Percentiles rank a stretch among this genome's conserved stretches.
These are phyloP conservation scores for Spialia ferax DNA, from an alignment of 2,888 invertebrate species.

Conservation along the genomic window DNA sequence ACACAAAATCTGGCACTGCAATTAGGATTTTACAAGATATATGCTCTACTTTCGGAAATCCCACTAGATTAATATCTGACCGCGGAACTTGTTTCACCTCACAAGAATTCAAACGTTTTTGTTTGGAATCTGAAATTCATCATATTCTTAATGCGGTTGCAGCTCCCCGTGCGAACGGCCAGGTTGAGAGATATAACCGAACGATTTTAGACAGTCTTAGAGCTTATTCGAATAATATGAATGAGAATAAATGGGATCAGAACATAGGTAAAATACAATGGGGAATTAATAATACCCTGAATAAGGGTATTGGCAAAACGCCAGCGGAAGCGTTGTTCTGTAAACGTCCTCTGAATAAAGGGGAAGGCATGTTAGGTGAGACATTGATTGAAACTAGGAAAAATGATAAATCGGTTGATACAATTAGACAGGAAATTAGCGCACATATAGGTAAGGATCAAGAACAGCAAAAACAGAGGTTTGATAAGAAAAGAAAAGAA, in stretches of 20 bases:
- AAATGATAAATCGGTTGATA: neutral
- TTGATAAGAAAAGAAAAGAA: conserved; percentile 4
- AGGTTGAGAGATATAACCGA: conserved; percentile 46
- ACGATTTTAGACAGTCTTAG: conserved; percentile 35
- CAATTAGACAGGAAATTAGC: conserved; percentile 24
- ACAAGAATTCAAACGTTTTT: conserved; percentile 22
- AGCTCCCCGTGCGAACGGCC: conserved; percentile 48
- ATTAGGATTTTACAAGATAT: conserved; percentile 41
- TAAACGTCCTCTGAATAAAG: conserved; percentile 24
- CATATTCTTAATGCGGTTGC: conserved; percentile 47
- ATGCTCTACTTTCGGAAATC: conserved; percentile 43
- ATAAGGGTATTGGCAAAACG: conserved; percentile 41
- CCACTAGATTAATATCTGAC: conserved; percentile 39
- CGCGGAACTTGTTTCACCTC: conserved; percentile 38
- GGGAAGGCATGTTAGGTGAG: conserved; percentile 37
- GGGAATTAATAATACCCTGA: conserved; percentile 43
- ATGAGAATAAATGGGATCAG: conserved; percentile 40
- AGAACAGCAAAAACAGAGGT: neutral
- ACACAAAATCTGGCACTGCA: conserved; percentile 42
- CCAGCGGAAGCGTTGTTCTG: conserved; percentile 44
- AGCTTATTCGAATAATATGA: conserved; percentile 12
- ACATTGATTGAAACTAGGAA: conserved; percentile 12
- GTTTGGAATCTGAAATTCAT: conserved; percentile 2
- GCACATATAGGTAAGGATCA: conserved; percentile 9
- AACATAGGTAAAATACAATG: conserved; percentile 39